Evolutionary conservation across 2,797 vertebrate species (phyloP).

Genomic region (Gymnodraco acuticeps): DNA sequence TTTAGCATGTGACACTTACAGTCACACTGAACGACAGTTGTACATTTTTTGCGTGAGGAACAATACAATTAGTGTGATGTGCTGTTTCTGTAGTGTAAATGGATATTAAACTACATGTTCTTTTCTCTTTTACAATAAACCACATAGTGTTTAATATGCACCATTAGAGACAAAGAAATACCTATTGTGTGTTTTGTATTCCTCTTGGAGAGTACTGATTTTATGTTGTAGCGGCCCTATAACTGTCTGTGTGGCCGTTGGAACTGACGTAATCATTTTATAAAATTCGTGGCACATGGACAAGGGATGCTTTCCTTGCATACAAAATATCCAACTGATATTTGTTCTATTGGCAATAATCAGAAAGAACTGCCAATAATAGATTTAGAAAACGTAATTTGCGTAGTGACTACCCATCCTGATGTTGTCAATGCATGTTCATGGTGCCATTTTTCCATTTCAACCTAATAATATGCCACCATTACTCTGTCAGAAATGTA

Average conservation of each 20-base stretch:
- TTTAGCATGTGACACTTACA: no score
- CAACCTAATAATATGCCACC: slow-evolving; percentile 16
- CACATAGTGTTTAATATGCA: no score
- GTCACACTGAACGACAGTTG: no score
- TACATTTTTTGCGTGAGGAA: neutral
- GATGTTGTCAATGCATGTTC: neutral
- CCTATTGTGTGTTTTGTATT: no score
- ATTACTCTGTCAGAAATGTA: slow-evolving; percentile 39
- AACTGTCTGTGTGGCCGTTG: no score
- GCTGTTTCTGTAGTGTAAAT: neutral
- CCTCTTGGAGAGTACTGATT: neutral
- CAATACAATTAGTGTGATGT: neutral
- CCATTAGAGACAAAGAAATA: no score
- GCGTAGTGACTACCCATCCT: neutral
- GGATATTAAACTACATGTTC: neutral
- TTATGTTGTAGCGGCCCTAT: neutral
- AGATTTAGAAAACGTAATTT: no score
- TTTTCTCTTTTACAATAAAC: neutral
- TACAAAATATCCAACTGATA: no score
- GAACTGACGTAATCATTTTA: no score
- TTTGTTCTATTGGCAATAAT: neutral
- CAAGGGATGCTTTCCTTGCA: neutral
- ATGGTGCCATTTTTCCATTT: slow-evolving; percentile 14
- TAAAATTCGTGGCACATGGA: neutral
- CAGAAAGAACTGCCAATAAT: neutral